These are phyloP conservation scores for Sogatella furcifera DNA, from an alignment of 1,140 invertebrate species.

Conservation along the genomic window DNA sequence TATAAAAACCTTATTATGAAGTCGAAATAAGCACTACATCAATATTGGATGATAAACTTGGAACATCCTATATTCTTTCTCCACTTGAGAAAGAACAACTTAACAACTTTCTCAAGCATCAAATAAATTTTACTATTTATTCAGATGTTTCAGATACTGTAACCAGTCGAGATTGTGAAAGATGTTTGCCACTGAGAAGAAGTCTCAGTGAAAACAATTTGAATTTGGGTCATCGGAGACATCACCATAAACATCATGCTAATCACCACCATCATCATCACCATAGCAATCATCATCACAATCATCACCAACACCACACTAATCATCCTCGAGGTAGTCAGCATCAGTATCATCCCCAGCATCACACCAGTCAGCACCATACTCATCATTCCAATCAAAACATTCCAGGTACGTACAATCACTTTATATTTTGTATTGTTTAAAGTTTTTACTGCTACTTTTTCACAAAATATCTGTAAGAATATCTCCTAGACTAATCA, in stretches of 20 bases:
- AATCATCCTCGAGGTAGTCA: neutral
- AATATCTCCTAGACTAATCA: too few relatives aligned
- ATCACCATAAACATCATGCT: neutral
- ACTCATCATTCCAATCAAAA: neutral
- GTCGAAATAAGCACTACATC: too few relatives aligned
- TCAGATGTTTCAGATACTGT: too few relatives aligned
- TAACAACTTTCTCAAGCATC: too few relatives aligned
- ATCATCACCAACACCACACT: neutral
- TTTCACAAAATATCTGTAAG: too few relatives aligned
- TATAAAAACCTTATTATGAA: too few relatives aligned
- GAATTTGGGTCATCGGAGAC: neutral
- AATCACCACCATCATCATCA: neutral
- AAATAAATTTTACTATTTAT: too few relatives aligned
- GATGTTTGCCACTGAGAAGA: constrained; percentile 20
- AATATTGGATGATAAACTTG: too few relatives aligned
- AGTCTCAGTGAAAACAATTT: constrained; percentile 39
- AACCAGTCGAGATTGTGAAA: neutral
- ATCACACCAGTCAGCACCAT: neutral
- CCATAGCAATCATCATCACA: neutral
- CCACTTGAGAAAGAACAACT: too few relatives aligned
- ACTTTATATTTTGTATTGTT: too few relatives aligned
- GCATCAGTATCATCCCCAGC: neutral
- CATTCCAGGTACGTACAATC: neutral
- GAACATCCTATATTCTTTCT: too few relatives aligned
- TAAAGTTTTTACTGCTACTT: too few relatives aligned